These are phyloP conservation scores for Acrobasis suavella DNA, from an alignment of 2,888 invertebrate genomes.

Conservation along the genomic window DNA sequence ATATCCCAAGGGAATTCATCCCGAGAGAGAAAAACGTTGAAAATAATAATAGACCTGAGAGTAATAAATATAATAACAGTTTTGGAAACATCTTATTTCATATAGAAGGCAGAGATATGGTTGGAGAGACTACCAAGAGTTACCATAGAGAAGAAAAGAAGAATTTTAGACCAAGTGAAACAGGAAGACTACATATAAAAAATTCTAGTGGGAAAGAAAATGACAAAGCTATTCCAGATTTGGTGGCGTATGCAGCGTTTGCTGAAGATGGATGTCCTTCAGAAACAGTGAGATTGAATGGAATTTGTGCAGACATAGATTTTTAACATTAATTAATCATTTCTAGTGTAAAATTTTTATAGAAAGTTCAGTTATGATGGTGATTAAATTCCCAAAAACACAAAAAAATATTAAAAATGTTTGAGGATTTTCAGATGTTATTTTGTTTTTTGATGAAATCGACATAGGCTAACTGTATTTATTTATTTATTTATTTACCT, in stretches of 20 bases:
- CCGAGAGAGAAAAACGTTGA: neutral
- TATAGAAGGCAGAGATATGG: neutral
- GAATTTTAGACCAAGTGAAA: neutral
- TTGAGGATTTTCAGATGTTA: no score
- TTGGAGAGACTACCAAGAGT: neutral
- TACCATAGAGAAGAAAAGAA: neutral
- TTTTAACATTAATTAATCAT: neutral
- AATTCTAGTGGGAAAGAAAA: neutral
- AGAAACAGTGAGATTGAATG: neutral
- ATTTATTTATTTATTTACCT: no score
- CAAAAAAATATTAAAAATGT: no score
- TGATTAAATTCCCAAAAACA: no score
- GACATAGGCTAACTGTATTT: no score
- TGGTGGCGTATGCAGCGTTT: conserved; percentile 6
- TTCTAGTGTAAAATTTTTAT: no score
- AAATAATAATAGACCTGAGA: neutral
- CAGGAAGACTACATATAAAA: neutral
- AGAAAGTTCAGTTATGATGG: no score
- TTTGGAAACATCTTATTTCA: neutral
- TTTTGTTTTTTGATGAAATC: no score
- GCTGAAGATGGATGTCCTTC: conserved; percentile 5
- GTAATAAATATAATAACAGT: neutral
- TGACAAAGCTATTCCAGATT: neutral
- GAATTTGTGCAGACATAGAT: conserved; percentile 3
- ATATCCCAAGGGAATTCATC: neutral